These are phyloP conservation scores for Sycophila sp. DNA, from an alignment of 1,140 invertebrate species.

Conservation along the genomic window DNA sequence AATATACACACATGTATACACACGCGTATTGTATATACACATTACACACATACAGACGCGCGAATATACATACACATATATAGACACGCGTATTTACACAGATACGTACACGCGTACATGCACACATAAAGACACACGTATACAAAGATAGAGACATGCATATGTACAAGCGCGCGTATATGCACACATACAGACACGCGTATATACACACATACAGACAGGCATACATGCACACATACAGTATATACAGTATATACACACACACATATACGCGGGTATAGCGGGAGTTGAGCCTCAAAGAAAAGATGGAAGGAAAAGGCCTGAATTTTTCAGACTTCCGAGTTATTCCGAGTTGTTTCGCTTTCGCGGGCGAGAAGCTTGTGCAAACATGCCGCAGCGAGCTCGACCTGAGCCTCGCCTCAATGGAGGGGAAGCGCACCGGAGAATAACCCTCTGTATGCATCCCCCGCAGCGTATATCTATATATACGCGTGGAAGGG, in stretches of 20 bases:
- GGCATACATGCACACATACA: background rate
- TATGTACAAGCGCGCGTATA: too few relatives aligned
- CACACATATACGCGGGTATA: background rate
- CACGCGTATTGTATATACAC: too few relatives aligned
- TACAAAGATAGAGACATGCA: too few relatives aligned
- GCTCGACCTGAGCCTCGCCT: constrained; percentile 30
- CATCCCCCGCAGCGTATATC: too few relatives aligned
- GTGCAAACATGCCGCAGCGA: constrained; percentile 48
- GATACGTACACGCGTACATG: too few relatives aligned
- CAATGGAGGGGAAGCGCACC: background rate
- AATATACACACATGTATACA: too few relatives aligned
- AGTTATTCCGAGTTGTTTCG: constrained; percentile 41
- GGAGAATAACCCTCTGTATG: background rate
- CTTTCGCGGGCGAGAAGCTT: constrained; percentile 26
- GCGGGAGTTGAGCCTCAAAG: constrained; percentile 9
- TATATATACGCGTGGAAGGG: background rate
- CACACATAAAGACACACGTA: too few relatives aligned
- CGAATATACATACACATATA: too few relatives aligned
- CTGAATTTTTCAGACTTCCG: constrained; percentile 45
- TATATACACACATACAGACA: background rate
- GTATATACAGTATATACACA: background rate
- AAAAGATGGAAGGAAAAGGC: constrained; percentile 35
- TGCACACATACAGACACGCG: background rate
- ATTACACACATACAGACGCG: too few relatives aligned
- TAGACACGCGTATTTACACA: too few relatives aligned